Conservation (phyloP, 2,888 invertebrate species). For the Sinelater perroti region DNA sequence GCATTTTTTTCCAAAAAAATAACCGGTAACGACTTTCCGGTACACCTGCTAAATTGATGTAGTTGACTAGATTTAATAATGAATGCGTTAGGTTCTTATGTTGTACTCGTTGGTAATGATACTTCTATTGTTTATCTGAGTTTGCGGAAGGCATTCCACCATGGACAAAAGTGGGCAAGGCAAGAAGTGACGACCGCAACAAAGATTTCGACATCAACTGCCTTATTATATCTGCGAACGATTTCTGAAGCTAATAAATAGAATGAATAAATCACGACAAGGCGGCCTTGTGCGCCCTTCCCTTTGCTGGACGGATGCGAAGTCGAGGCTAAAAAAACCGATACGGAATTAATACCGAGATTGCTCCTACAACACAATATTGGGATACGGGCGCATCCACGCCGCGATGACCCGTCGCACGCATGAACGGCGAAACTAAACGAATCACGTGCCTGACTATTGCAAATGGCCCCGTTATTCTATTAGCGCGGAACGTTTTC, state of each 20-base stretch:
- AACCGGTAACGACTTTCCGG: no score
- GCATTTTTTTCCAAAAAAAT: no score
- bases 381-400: conserved; percentile 15
- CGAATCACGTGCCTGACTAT: conserved; percentile 20
- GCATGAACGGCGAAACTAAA: conserved; percentile 18
- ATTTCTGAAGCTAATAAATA: not conserved
- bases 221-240: conserved; percentile 1
- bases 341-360: conserved; percentile 17
- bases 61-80: no score
- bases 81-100: no score
- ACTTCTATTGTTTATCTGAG: no score
- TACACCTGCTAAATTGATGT: no score
- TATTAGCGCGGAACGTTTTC: conserved; percentile 16
- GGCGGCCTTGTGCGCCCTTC: conserved; percentile 6
- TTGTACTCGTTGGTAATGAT: no score
- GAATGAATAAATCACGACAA: conserved; percentile 10
- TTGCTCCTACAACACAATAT: conserved; percentile 12
- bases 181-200: not conserved
- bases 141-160: no score
- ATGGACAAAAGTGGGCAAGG: not conserved
- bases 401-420: conserved; percentile 11
- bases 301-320: not conserved
- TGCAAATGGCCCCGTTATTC: conserved; percentile 21
- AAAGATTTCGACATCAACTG: conserved; percentile 11
- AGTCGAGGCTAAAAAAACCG: conserved; percentile 2